phyloP scores from a whole-genome alignment of 2,888 invertebrate species.

The Torymus aiolomorphi region DNA sequence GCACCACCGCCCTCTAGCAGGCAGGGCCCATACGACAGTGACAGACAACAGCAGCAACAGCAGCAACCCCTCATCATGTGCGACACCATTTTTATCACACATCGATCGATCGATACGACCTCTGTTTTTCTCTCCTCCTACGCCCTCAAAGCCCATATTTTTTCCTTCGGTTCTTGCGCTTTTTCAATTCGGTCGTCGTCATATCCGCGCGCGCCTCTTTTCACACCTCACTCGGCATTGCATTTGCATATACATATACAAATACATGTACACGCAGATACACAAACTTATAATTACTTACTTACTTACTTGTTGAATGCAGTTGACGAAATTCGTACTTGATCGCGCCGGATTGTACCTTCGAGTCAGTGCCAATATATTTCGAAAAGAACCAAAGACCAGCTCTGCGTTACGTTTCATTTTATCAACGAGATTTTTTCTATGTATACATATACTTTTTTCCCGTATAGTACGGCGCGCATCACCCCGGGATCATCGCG shows the following conservation, averaged over 20 bases:
- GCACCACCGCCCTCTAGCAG: constrained; percentile 73
- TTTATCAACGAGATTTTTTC: not conserved
- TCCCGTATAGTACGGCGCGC: not conserved
- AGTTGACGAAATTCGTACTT: constrained; percentile 5
- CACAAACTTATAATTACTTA: no score
- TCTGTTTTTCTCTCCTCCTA: not conserved
- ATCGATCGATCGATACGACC: not conserved
- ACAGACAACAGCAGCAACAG: not conserved
- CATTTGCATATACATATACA: no score
- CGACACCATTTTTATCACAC: not conserved
- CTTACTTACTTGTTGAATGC: not conserved
- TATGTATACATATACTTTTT: not conserved
- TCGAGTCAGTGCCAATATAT: constrained; percentile 44
- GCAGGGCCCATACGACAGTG: not conserved
- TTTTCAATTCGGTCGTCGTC: no score
- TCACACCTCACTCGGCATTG: no score
- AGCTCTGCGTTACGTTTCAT: not conserved
- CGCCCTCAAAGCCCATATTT: no score
- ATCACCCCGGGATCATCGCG: not conserved
- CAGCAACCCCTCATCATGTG: not conserved
- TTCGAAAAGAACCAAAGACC: constrained; percentile 11
- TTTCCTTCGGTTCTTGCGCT: no score
- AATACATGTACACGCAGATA: no score
- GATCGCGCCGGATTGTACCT: not conserved
- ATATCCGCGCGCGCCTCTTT: no score